These are phyloP conservation scores for Gallinago solitaria DNA, from an alignment of 2,797 vertebrate genomes.

Conservation along the genomic window DNA sequence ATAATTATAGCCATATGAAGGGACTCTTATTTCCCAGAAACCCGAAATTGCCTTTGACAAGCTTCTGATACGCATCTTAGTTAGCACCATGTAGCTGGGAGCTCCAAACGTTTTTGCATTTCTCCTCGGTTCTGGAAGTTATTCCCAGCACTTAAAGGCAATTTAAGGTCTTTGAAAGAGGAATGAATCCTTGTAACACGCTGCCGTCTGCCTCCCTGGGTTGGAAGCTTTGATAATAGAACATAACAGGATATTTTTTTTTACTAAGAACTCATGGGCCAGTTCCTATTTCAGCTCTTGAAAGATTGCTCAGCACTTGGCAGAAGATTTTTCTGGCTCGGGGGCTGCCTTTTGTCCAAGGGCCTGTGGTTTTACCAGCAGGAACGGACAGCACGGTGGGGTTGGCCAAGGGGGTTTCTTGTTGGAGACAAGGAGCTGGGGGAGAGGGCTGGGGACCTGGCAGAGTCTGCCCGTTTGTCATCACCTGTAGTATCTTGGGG, in stretches of 20 bases:
- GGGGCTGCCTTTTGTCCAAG: background rate
- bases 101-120: background rate
- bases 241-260: background rate
- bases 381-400: too few species aligned
- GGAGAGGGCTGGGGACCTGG: background rate
- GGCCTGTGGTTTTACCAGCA: background rate
- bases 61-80: background rate
- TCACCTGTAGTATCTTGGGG: background rate
- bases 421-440: background rate
- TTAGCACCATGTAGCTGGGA: background rate
- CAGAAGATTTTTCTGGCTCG: background rate
- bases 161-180: background rate
- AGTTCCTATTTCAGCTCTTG: background rate
- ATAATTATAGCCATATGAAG: background rate
- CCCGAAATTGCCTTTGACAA: background rate
- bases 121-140: background rate
- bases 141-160: background rate
- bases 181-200: background rate
- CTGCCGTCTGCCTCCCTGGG: background rate
- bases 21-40: background rate
- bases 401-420: background rate
- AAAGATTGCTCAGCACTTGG: background rate
- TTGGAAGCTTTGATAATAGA: background rate
- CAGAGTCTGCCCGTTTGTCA: accelerated
- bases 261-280: background rate